Evolutionary conservation across 2,113 vertebrate species (phyloP).

Genomic region (Lagopus leucura): DNA sequence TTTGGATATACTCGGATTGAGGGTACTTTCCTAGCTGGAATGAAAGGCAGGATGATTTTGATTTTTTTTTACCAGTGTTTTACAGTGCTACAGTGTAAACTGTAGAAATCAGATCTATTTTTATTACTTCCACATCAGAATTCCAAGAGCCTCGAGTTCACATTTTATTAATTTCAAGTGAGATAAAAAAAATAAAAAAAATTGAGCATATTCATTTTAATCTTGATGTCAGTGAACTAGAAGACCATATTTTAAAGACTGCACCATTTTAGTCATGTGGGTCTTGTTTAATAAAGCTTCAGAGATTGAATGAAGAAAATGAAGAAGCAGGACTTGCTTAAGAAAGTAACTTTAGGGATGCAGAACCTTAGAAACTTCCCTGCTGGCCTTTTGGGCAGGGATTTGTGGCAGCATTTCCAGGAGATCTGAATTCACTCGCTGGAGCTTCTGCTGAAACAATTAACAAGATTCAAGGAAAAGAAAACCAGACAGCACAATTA

Average conservation of each 20-base stretch:
- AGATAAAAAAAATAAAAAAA: not conserved
- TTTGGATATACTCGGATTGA: not conserved
- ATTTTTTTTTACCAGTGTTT: not conserved
- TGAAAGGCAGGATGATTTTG: not conserved
- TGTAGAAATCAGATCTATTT: not conserved
- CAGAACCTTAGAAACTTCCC: not conserved
- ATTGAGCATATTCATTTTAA: not conserved
- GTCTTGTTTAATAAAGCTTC: not conserved
- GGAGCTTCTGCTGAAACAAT: not conserved
- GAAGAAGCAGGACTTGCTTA: not conserved
- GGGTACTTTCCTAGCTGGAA: not conserved
- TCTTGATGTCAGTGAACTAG: not conserved
- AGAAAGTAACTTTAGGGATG: not conserved
- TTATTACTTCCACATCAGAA: not conserved
- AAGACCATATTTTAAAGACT: not conserved
- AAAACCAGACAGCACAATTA: rapidly evolving
- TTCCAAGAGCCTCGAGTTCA: not conserved
- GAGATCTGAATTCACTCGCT: not conserved
- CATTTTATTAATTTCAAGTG: not conserved
- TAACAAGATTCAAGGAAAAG: not conserved
- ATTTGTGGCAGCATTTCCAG: not conserved
- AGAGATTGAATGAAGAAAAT: not conserved
- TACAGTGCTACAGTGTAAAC: not conserved
- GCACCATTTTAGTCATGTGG: not conserved
- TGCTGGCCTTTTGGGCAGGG: not conserved